These are phyloP conservation scores for Serrognathus titanus DNA, from an alignment of 2,888 invertebrate species.

Conservation along the genomic window DNA sequence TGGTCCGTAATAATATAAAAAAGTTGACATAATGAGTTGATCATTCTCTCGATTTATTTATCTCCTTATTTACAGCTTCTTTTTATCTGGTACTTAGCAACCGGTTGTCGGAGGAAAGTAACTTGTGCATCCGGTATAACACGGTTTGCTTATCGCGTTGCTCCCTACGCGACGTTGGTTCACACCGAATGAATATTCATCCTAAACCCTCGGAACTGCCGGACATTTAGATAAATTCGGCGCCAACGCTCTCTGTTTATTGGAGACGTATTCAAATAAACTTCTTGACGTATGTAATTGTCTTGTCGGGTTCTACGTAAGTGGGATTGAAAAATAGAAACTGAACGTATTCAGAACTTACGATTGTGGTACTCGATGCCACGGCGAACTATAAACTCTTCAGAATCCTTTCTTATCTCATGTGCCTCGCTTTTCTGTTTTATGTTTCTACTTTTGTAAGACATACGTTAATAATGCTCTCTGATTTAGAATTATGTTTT, in stretches of 20 bases:
- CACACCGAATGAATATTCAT: conserved; percentile 22
- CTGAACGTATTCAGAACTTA: background rate
- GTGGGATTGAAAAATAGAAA: conserved; percentile 18
- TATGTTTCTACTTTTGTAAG: background rate
- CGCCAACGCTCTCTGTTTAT: conserved; percentile 33
- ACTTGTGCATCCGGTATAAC: conserved; percentile 27
- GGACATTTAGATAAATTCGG: conserved; percentile 35
- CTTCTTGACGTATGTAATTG: conserved; percentile 27
- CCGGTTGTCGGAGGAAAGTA: conserved; percentile 22
- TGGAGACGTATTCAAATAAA: conserved; percentile 27
- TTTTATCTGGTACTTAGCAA: conserved; percentile 23
- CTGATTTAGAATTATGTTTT: background rate
- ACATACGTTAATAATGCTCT: background rate
- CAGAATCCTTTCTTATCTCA: conserved; percentile 4
- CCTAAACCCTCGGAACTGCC: conserved; percentile 21
- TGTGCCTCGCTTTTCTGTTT: background rate
- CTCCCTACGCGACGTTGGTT: conserved; percentile 16
- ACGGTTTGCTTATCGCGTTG: conserved; percentile 13
- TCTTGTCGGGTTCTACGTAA: conserved; percentile 18
- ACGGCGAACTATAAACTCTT: background rate
- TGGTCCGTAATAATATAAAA: conserved; percentile 20
- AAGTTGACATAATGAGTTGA: conserved; percentile 33
- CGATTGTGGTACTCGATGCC: conserved; percentile 4
- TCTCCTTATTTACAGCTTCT: conserved; percentile 24
- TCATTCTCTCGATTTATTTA: conserved; percentile 24